Evolutionary conservation across 1,140 invertebrate species (phyloP).

Genomic region (Sipha flava): DNA sequence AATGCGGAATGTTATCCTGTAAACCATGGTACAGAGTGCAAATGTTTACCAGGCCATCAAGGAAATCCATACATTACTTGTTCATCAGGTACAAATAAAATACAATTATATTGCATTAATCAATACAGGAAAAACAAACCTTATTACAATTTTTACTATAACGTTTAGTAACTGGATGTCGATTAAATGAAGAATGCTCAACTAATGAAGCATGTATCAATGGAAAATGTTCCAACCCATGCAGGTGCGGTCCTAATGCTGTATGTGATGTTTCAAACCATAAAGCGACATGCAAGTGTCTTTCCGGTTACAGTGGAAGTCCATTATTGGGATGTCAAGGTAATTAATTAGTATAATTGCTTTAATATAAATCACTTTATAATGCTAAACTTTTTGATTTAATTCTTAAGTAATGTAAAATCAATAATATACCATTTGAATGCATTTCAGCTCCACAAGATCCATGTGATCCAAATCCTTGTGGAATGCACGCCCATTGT

Average conservation of each 20-base stretch:
- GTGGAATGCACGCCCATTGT: constrained; percentile 72
- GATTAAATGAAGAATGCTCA: constrained; percentile 58
- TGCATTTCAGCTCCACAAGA: constrained; percentile 50
- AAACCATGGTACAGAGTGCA: constrained; percentile 69
- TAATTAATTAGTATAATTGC: background rate
- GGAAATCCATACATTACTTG: constrained; percentile 74
- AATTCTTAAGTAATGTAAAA: background rate
- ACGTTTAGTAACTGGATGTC: constrained; percentile 55
- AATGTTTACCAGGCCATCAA: constrained; percentile 62
- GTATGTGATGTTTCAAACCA: constrained; percentile 68
- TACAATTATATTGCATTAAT: background rate
- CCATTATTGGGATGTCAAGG: constrained; percentile 49
- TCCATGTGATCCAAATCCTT: constrained; percentile 74
- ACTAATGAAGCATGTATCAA: constrained; percentile 64
- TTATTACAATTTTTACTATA: constrained; percentile 12
- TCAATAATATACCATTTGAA: background rate
- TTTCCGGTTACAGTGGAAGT: constrained; percentile 64
- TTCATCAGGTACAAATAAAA: constrained; percentile 46
- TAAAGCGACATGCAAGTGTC: constrained; percentile 64
- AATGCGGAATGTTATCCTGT: constrained; percentile 70
- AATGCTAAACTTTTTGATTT: background rate
- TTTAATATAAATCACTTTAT: background rate
- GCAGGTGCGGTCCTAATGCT: constrained; percentile 64
- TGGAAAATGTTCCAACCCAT: constrained; percentile 63
- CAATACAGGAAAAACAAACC: too few relatives aligned